phyloP scores from a whole-genome alignment of 1,140 invertebrate genomes.

The Scaptomyza hsui region DNA sequence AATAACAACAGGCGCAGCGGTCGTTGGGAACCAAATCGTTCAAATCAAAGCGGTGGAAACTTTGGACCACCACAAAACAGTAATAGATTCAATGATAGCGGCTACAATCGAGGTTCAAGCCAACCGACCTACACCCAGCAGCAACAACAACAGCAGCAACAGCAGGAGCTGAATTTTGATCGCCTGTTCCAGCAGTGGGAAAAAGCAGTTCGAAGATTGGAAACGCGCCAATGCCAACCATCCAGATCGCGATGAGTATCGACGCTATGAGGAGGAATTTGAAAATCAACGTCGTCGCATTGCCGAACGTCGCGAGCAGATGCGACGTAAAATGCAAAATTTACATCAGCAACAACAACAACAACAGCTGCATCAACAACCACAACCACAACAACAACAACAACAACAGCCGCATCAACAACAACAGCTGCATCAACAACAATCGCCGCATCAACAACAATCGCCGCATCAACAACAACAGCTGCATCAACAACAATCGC shows the following conservation, averaged over 20 bases:
- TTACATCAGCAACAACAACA: conserved; percentile 17
- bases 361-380: neutral
- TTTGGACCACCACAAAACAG: conserved; percentile 18
- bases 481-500: no score
- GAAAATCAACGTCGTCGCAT: conserved; percentile 91
- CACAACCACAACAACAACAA: conserved; percentile 6
- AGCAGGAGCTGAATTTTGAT: conserved; percentile 87
- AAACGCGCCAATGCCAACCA: conserved; percentile 93
- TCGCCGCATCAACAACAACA: no score
- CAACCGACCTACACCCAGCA: conserved; percentile 43
- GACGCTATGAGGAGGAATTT: conserved; percentile 93
- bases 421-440: neutral
- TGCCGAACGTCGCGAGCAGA: conserved; percentile 90
- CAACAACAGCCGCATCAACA: neutral
- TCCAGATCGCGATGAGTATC: conserved; percentile 92
- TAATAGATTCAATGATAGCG: conserved; percentile 22
- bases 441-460: no score
- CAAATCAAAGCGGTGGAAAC: conserved; percentile 20
- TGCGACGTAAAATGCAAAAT: conserved; percentile 85
- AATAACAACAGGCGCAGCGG: conserved; percentile 32
- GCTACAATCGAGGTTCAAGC: conserved; percentile 47
- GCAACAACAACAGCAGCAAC: conserved; percentile 24
- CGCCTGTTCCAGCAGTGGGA: conserved; percentile 93
- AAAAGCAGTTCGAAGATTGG: conserved; percentile 92
- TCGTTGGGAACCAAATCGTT: conserved; percentile 33